These are phyloP conservation scores for Myopa testacea DNA, from an alignment of 2,888 invertebrate species.

Conservation along the genomic window DNA sequence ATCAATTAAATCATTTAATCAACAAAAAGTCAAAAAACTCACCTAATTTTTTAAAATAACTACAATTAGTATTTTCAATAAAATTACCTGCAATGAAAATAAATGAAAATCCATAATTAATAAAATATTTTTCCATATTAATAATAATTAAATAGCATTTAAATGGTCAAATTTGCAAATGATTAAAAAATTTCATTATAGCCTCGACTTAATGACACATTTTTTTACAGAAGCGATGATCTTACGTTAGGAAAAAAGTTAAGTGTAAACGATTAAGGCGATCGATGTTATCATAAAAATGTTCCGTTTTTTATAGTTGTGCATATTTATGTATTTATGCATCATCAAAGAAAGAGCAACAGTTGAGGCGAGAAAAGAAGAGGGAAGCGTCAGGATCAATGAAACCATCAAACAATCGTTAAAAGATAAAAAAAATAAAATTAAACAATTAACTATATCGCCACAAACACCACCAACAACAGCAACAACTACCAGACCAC, in stretches of 20 bases:
- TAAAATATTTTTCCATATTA: not conserved
- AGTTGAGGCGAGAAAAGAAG: not conserved
- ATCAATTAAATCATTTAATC: no score
- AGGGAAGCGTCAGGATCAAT: not conserved
- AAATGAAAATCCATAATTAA: no score
- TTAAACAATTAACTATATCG: not conserved
- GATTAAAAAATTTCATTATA: not conserved
- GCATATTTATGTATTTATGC: not conserved
- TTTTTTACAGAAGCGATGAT: no score
- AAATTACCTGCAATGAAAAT: no score
- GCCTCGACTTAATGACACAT: not conserved
- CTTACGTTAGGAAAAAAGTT: not conserved
- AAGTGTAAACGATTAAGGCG: not conserved
- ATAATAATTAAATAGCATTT: not conserved
- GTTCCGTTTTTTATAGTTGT: not conserved
- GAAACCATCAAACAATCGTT: not conserved
- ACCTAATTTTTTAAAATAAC: no score
- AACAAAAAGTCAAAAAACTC: no score
- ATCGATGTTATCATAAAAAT: not conserved
- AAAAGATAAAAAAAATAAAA: not conserved
- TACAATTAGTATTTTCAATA: no score
- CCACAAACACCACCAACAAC: not conserved
- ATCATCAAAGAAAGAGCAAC: no score
- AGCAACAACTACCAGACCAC: not conserved
- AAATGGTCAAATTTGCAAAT: not conserved